phyloP scores from a whole-genome alignment of 2,113 vertebrate genomes.

The Neomonachus schauinslandi region DNA sequence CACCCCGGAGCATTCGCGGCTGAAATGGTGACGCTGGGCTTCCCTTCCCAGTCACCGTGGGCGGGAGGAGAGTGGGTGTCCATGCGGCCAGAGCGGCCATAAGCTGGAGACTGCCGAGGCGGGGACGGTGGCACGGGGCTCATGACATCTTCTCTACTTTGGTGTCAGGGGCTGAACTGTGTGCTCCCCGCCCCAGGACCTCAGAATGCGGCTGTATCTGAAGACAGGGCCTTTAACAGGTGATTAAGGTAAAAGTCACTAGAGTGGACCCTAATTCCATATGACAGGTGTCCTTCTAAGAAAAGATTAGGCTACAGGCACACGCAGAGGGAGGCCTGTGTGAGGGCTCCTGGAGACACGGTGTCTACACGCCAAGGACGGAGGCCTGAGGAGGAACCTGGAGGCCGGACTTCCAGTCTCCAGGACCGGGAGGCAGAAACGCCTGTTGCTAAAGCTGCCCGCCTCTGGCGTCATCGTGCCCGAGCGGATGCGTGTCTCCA shows the following conservation, averaged over 20 bases:
- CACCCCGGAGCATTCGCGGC: background rate
- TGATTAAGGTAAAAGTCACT: background rate
- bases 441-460: background rate
- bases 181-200: background rate
- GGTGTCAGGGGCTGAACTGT: background rate
- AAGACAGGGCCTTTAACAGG: background rate
- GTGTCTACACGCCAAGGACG: background rate
- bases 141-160: background rate
- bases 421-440: rapidly evolving
- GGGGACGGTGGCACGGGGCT: background rate
- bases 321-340: rapidly evolving
- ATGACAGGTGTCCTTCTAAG: background rate
- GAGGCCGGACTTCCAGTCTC: rapidly evolving
- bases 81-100: background rate
- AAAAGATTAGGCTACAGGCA: background rate
- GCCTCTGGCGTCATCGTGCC: background rate
- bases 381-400: background rate
- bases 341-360: too few species aligned
- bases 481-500: rapidly evolving
- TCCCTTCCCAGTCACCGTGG: rapidly evolving
- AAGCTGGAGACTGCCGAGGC: background rate
- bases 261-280: background rate
- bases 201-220: background rate
- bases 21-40: background rate
- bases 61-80: rapidly evolving